phyloP scores from a whole-genome alignment of 1,140 invertebrate species.

The Tetragonula clypearis region DNA sequence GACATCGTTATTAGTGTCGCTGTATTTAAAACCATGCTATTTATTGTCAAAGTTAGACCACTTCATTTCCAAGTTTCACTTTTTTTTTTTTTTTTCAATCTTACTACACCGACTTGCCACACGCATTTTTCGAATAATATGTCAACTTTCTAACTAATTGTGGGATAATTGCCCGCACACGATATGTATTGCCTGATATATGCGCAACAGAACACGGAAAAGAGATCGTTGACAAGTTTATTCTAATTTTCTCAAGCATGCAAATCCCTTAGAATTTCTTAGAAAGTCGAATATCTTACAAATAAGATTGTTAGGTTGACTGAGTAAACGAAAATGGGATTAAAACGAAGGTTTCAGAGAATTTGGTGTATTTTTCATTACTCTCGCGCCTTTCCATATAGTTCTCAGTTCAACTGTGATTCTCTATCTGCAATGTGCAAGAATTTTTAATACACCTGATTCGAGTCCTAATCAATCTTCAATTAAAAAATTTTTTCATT shows the following conservation, averaged over 20 bases:
- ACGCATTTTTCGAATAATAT: not conserved
- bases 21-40: not conserved
- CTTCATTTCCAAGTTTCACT: not conserved
- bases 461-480: too few species aligned
- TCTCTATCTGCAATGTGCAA: too few species aligned
- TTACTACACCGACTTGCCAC: not conserved
- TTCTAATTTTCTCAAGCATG: not conserved
- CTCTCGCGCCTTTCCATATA: too few species aligned
- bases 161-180: not conserved
- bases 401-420: too few species aligned
- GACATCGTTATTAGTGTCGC: not conserved
- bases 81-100: not conserved
- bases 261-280: not conserved
- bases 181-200: too few species aligned
- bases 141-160: not conserved
- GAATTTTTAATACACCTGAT: too few species aligned
- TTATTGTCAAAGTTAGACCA: not conserved
- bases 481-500: too few species aligned
- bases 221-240: not conserved
- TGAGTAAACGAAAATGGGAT: not conserved
- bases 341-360: not conserved
- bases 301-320: not conserved
- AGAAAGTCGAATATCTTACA: not conserved
- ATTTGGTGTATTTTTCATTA: not conserved
- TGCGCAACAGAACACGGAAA: not conserved